Evolutionary conservation across 2,888 invertebrate species (phyloP).

Genomic region (Osmoderma eremita): DNA sequence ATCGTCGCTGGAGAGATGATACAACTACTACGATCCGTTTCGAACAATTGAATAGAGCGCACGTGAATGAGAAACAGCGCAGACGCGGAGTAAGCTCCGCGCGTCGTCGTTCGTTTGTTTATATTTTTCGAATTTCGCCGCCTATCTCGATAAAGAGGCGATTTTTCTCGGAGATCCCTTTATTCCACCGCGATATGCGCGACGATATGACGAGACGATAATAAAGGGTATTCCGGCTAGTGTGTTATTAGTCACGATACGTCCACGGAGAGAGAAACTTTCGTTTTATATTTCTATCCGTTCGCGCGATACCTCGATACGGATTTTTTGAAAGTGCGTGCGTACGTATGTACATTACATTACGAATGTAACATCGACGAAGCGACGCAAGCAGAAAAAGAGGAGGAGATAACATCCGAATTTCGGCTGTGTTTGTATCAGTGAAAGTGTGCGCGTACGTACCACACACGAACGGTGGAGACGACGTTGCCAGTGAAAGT

Average conservation of each 20-base stretch:
- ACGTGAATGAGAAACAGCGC: background rate
- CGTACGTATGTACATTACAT: conserved; percentile 36
- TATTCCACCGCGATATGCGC: background rate
- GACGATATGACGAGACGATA: too few relatives aligned
- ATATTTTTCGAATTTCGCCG: conserved; percentile 19
- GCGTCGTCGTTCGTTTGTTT: conserved; percentile 16
- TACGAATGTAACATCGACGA: too few relatives aligned
- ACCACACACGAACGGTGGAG: conserved; percentile 6
- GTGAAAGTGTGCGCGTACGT: conserved; percentile 42
- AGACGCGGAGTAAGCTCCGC: background rate
- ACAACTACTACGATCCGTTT: too few relatives aligned
- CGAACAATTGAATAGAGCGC: background rate
- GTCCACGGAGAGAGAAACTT: conserved; percentile 15
- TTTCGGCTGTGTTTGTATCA: conserved; percentile 47
- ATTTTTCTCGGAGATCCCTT: conserved; percentile 10
- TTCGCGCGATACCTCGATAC: conserved; percentile 26
- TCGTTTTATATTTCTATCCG: conserved; percentile 22
- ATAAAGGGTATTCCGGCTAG: conserved; percentile 8
- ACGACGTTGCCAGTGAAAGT: conserved; percentile 56
- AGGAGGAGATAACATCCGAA: conserved; percentile 45
- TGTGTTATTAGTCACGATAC: background rate
- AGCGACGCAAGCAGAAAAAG: conserved; percentile 31
- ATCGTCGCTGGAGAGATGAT: too few relatives aligned
- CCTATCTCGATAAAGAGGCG: conserved; percentile 23
- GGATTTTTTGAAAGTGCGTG: conserved; percentile 52